Conservation (phyloP, 1,140 invertebrate species). For the Macrostomum lignano region DNA sequence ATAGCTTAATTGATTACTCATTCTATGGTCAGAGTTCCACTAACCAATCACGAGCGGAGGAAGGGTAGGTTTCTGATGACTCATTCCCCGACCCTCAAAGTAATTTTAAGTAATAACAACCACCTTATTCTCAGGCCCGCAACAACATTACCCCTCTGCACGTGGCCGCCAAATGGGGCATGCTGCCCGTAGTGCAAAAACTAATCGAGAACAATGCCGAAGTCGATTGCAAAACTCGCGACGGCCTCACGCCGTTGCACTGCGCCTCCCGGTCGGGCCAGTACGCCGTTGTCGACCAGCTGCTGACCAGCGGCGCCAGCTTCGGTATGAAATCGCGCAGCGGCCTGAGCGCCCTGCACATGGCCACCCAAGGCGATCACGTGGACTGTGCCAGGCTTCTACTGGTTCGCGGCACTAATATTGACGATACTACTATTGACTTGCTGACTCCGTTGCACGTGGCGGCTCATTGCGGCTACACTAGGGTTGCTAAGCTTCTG, state of each 20-base stretch:
- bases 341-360: constrained; percentile 66
- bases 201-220: constrained; percentile 25
- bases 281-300: constrained; percentile 70
- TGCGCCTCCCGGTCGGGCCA: constrained; percentile 82
- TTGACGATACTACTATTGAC: constrained; percentile 84
- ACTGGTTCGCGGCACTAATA: constrained; percentile 71
- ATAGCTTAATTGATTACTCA: too few relatives aligned
- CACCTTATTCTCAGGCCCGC: too few relatives aligned
- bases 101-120: too few relatives aligned
- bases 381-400: constrained; percentile 85
- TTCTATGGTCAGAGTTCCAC: too few relatives aligned
- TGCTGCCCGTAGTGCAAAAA: constrained; percentile 73
- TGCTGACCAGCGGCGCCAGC: constrained; percentile 40
- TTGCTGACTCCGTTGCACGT: constrained; percentile 92
- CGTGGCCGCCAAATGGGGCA: constrained; percentile 94
- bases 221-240: constrained; percentile 17
- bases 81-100: too few relatives aligned
- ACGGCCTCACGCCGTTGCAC: constrained; percentile 59
- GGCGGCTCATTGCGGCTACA: constrained; percentile 66
- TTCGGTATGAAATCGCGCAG: constrained; percentile 41
- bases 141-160: constrained; percentile 67
- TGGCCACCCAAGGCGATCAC: constrained; percentile 80
- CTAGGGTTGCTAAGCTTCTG: constrained; percentile 69
- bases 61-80: too few relatives aligned
- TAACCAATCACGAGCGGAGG: too few relatives aligned